phyloP scores from a whole-genome alignment of 1,140 invertebrate genomes.

The Anthonomus grandis region DNA sequence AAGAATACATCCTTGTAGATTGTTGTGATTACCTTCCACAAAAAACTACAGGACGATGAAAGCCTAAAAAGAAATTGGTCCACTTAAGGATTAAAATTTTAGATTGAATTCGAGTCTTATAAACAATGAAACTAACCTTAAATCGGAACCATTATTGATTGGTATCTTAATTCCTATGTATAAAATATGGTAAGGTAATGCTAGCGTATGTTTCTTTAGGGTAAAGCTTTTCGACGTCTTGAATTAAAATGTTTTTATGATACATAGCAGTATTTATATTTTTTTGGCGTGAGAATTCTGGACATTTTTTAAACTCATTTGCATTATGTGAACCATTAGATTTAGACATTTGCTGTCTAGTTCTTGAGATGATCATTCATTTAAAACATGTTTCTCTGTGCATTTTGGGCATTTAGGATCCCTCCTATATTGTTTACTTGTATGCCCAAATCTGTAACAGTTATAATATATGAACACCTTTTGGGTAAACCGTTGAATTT shows the following conservation, averaged over 20 bases:
- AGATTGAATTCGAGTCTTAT: no score
- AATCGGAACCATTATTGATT: no score
- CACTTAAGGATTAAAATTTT: no score
- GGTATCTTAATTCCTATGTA: no score
- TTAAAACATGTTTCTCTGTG: neutral
- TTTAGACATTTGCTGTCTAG: neutral
- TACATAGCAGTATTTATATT: neutral
- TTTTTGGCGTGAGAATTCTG: neutral
- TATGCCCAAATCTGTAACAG: neutral
- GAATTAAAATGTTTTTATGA: no score
- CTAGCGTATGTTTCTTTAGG: neutral
- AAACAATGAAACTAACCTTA: no score
- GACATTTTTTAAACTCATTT: neutral
- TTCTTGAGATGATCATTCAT: neutral
- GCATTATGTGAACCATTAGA: neutral
- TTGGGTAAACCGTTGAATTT: neutral
- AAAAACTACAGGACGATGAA: no score
- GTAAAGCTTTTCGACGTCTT: neutral
- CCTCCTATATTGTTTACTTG: neutral
- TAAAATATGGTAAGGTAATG: no score
- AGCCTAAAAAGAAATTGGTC: no score
- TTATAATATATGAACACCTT: neutral
- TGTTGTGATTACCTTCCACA: no score
- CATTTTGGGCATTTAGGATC: neutral
- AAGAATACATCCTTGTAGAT: no score